A percentile compares a stretch with the other conserved stretches of the same genome.
Evolutionary conservation across 2,113 vertebrate species (phyloP).

Genomic region (Anolis sagrei): DNA sequence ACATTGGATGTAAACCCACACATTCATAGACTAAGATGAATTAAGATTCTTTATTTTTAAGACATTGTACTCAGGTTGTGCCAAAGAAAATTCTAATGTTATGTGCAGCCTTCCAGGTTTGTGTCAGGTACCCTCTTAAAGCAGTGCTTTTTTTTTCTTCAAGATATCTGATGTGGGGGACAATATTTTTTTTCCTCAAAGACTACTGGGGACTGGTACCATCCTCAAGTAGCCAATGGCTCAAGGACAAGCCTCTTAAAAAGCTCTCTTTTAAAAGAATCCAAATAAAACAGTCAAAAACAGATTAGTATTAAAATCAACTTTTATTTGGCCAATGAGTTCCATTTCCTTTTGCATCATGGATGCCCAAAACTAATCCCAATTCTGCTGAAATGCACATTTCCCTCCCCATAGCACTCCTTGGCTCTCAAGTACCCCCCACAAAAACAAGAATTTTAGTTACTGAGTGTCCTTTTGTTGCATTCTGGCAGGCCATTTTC

Average conservation of each 20-base stretch:
- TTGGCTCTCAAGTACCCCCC: conserved; percentile 37
- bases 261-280: background rate
- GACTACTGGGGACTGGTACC: too few species aligned
- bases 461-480: conserved; percentile 51
- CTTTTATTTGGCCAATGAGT: conserved; percentile 96
- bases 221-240: too few species aligned
- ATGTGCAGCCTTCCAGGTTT: background rate
- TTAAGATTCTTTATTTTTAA: background rate
- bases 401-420: conserved; percentile 35
- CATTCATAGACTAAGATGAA: background rate
- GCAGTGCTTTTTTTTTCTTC: too few species aligned
- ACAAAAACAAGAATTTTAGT: conserved; percentile 41
- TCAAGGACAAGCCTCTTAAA: too few species aligned
- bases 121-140: background rate
- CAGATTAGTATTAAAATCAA: conserved; percentile 77
- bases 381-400: conserved; percentile 35
- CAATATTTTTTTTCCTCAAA: too few species aligned
- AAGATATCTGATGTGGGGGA: too few species aligned
- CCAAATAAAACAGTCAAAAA: background rate
- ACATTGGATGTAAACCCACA: too few species aligned
- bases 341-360: conserved; percentile 82
- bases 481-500: conserved; percentile 36
- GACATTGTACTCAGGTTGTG: background rate
- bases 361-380: conserved; percentile 78
- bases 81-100: background rate